A percentile compares a stretch with the other conserved stretches of the same genome.
These are phyloP conservation scores for Ophioderma brevispina DNA, from an alignment of 35 echinoderm and acorn worm species.

Conservation along the genomic window DNA sequence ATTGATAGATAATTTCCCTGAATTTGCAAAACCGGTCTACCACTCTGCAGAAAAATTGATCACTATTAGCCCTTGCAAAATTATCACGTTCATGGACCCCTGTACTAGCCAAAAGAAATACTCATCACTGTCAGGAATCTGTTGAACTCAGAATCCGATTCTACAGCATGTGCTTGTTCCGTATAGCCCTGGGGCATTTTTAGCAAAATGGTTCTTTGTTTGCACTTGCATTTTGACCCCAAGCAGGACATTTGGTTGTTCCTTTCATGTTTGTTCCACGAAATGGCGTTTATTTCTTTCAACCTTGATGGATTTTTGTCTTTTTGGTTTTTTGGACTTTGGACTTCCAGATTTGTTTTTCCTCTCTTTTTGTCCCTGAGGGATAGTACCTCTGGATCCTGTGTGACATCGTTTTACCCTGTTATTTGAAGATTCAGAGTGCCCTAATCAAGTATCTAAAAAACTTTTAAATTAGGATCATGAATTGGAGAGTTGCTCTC, in stretches of 20 bases:
- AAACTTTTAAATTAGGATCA: constrained; percentile 34
- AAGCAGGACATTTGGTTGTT: constrained; percentile 34
- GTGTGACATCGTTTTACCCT: constrained; percentile 34
- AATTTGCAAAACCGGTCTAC: neutral
- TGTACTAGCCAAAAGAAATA: neutral
- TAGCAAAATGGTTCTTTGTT: constrained; percentile 11
- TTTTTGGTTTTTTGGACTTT: neutral
- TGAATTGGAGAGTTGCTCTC: constrained; percentile 53
- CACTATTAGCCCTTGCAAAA: neutral
- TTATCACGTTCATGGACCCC: neutral
- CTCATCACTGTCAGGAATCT: neutral
- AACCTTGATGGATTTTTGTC: neutral
- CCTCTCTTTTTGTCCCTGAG: neutral
- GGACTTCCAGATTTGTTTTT: neutral
- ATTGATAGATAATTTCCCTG: neutral
- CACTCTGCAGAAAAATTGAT: neutral
- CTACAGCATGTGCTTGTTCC: neutral
- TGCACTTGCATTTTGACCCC: constrained; percentile 26
- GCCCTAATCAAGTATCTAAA: constrained; percentile 63
- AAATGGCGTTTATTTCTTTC: constrained; percentile 33
- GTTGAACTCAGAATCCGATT: neutral
- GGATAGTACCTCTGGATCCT: too few relatives aligned
- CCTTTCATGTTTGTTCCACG: constrained; percentile 51
- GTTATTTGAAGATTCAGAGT: constrained; percentile 22
- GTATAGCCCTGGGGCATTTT: constrained; percentile 3